phyloP scores from a whole-genome alignment of 2,797 vertebrate genomes.

The Sebastes diaconus region DNA sequence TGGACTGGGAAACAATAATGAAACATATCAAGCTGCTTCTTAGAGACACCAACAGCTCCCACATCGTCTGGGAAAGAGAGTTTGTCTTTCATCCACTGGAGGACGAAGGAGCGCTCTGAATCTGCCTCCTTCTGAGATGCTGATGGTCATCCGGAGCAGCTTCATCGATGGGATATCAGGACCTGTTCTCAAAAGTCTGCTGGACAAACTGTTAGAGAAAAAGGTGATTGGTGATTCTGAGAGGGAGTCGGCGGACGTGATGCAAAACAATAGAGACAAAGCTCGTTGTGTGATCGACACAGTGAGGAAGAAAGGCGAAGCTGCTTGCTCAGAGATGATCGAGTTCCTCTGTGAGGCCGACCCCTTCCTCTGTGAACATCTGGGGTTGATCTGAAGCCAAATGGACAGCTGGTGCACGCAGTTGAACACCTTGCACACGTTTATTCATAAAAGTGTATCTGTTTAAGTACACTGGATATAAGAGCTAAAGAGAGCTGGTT shows the following conservation, averaged over 20 bases:
- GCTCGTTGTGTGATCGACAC: constrained; percentile 19
- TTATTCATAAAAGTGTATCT: neutral
- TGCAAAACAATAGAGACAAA: neutral
- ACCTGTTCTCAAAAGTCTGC: constrained; percentile 21
- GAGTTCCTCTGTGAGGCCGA: constrained; percentile 12
- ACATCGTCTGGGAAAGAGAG: neutral
- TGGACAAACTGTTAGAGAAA: constrained; percentile 31
- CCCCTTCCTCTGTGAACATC: constrained; percentile 5
- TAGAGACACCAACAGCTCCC: neutral
- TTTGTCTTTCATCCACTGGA: neutral
- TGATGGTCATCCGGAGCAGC: neutral
- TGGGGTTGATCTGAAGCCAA: neutral
- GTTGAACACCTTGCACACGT: too few species aligned
- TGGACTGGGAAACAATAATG: neutral
- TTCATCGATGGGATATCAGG: neutral
- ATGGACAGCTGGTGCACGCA: neutral
- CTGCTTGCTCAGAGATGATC: constrained; percentile 15
- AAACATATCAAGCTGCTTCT: neutral
- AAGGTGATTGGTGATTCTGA: constrained; percentile 8
- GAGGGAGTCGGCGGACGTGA: neutral
- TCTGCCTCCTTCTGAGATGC: neutral
- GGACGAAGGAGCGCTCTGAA: neutral
- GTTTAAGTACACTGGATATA: too few species aligned
- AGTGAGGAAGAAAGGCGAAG: constrained; percentile 33
- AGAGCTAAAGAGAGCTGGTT: too few species aligned